A percentile compares a stretch with the other conserved stretches of the same genome.
Evolutionary conservation across 2,888 invertebrate species (phyloP).

Genomic region (Phengaris arion): DNA sequence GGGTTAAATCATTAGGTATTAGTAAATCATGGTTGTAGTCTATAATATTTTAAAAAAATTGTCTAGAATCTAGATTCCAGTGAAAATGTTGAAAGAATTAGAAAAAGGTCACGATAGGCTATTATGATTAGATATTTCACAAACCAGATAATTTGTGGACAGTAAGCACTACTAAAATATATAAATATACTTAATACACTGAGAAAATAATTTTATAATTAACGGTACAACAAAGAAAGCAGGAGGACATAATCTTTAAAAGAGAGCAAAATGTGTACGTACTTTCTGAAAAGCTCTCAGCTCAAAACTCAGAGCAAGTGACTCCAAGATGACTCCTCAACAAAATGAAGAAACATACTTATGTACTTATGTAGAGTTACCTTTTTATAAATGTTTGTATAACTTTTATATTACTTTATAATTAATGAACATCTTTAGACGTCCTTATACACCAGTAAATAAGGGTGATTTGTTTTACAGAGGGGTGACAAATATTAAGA

Average conservation of each 20-base stretch:
- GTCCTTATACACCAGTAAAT: neutral
- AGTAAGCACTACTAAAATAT: too few relatives aligned
- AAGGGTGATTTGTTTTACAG: neutral
- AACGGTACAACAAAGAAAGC: neutral
- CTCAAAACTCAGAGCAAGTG: neutral
- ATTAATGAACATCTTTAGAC: neutral
- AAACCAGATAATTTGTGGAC: too few relatives aligned
- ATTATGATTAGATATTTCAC: too few relatives aligned
- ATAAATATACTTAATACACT: neutral
- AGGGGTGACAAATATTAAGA: neutral
- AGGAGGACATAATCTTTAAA: neutral
- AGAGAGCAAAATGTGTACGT: neutral
- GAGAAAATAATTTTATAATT: neutral
- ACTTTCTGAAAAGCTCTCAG: conserved; percentile 2
- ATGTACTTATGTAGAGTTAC: too few relatives aligned
- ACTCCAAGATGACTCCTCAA: neutral
- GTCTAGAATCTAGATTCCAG: neutral
- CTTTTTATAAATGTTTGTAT: neutral
- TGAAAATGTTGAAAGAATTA: too few relatives aligned
- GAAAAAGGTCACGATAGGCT: too few relatives aligned
- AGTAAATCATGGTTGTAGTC: neutral
- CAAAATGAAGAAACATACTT: neutral
- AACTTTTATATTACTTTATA: neutral
- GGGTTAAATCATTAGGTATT: neutral
- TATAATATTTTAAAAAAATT: neutral